Evolutionary conservation across 2,888 invertebrate genomes (phyloP).

Genomic region (Molanna angustata): DNA sequence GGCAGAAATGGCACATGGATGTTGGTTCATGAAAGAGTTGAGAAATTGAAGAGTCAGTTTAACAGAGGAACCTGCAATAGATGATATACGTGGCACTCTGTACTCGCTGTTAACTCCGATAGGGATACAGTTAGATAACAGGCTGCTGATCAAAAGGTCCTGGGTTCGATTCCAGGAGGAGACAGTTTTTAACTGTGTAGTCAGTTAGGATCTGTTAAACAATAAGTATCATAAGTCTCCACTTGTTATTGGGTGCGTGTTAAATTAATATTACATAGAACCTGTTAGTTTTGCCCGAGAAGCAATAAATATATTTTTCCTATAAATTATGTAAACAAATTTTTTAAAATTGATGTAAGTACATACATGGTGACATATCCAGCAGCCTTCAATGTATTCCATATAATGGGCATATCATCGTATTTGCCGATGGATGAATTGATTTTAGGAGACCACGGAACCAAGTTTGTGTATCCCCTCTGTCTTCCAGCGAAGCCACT

Average conservation of each 20-base stretch:
- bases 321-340: neutral
- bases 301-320: neutral
- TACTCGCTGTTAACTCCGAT: no score
- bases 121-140: no score
- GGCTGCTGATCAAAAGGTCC: no score
- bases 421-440: slow-evolving; percentile 28
- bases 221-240: neutral
- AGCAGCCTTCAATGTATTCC: slow-evolving; percentile 27
- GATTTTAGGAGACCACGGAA: slow-evolving; percentile 16
- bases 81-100: no score
- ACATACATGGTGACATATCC: slow-evolving; percentile 30
- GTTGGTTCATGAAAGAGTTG: no score
- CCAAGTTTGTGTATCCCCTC: slow-evolving; percentile 22
- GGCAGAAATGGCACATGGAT: no score
- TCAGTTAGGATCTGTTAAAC: no score
- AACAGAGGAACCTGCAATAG: no score
- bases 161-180: no score
- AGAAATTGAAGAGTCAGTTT: no score
- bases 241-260: neutral
- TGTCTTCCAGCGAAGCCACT: slow-evolving; percentile 23
- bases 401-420: slow-evolving; percentile 32
- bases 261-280: neutral
- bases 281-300: no score
- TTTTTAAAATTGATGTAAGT: neutral
- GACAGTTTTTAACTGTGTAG: no score